These are phyloP conservation scores for Mohoua ochrocephala DNA, from an alignment of 2,113 vertebrate genomes.

Conservation along the genomic window DNA sequence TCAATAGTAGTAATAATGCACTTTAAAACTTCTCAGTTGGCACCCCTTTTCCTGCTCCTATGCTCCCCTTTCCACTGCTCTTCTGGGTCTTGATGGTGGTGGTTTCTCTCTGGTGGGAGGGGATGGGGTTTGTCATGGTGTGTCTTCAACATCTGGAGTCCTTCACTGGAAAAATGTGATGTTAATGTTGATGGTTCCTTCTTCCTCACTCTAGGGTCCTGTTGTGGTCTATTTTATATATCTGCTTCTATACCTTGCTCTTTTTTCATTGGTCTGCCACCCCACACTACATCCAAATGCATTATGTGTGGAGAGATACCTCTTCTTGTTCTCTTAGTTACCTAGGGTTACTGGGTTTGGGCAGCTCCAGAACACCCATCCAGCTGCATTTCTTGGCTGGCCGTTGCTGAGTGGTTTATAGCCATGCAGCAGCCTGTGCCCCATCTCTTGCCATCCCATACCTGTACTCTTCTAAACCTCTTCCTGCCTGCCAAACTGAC, in stretches of 20 bases:
- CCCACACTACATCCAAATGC: neutral
- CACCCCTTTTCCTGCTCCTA: neutral
- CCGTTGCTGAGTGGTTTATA: neutral
- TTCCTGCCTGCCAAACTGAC: neutral
- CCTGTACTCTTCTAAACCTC: neutral
- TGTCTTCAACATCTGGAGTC: neutral
- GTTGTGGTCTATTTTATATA: neutral
- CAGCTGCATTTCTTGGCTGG: neutral
- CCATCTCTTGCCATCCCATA: neutral
- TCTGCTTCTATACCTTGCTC: neutral
- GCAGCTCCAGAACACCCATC: neutral
- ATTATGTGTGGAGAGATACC: neutral
- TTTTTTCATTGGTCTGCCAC: neutral
- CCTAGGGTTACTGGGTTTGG: neutral
- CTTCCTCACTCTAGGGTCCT: neutral
- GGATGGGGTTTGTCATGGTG: accelerated
- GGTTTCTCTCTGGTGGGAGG: neutral
- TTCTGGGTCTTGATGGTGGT: neutral
- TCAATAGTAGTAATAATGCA: neutral
- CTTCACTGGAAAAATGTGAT: neutral
- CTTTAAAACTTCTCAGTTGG: neutral
- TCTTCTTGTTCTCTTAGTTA: neutral
- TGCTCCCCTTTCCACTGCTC: neutral
- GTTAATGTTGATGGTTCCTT: neutral
- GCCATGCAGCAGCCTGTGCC: neutral